Evolutionary conservation across 1,140 invertebrate genomes (phyloP).

Genomic region (Eriocheir sinensis): DNA sequence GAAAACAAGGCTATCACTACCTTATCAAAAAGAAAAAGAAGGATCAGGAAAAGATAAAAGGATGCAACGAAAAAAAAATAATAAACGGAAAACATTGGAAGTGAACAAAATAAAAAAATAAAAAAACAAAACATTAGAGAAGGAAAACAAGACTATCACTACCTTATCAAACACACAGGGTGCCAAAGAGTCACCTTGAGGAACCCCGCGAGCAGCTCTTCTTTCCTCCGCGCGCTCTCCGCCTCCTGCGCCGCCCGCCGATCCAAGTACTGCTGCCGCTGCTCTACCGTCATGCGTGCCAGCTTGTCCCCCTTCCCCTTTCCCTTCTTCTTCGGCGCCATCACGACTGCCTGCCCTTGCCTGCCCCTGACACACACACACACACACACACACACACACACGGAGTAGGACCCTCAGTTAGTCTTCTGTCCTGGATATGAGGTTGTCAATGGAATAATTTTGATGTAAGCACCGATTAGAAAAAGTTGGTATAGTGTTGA

Average conservation of each 20-base stretch:
- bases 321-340: constrained; percentile 72
- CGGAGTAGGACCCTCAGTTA: neutral
- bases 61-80: neutral
- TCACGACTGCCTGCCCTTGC: neutral
- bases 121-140: neutral
- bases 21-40: neutral
- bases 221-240: constrained; percentile 56
- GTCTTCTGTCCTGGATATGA: too few relatives aligned
- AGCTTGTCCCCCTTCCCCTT: constrained; percentile 74
- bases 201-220: constrained; percentile 67
- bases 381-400: neutral
- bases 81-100: too few relatives aligned
- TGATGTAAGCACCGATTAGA: too few relatives aligned
- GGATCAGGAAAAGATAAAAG: neutral
- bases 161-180: neutral
- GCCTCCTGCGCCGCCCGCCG: constrained; percentile 64
- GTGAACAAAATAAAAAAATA: too few relatives aligned
- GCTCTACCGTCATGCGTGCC: constrained; percentile 67
- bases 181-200: constrained; percentile 53
- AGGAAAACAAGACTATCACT: neutral
- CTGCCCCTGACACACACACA: neutral
- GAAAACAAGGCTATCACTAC: too few relatives aligned
- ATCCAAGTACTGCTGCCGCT: constrained; percentile 71
- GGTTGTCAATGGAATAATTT: too few relatives aligned
- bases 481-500: too few relatives aligned